These are phyloP conservation scores for Drosophila littoralis DNA, from an alignment of 1,140 invertebrate species.

Conservation along the genomic window DNA sequence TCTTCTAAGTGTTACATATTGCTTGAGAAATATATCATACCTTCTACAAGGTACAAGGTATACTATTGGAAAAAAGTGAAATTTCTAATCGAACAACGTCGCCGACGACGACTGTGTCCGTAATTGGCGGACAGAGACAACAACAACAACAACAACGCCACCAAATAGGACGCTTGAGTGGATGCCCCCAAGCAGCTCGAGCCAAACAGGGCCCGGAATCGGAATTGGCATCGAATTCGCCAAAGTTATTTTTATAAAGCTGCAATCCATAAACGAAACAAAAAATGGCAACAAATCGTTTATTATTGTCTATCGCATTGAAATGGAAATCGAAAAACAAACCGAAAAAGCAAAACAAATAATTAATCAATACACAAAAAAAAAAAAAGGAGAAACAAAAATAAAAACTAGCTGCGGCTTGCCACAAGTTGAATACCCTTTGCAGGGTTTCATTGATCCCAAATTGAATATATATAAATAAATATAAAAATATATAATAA, in stretches of 20 bases:
- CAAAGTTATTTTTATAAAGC: constrained; percentile 22
- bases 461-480: not conserved
- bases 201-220: constrained; percentile 6
- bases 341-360: constrained; percentile 45
- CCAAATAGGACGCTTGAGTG: constrained; percentile 66
- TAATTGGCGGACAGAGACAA: constrained; percentile 62
- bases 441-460: not conserved
- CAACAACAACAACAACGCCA: constrained; percentile 29
- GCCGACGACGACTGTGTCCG: constrained; percentile 42
- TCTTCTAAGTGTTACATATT: no score
- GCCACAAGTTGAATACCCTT: constrained; percentile 3
- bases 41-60: no score
- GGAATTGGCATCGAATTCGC: constrained; percentile 38
- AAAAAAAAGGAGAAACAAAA: constrained; percentile 26
- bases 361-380: constrained; percentile 44
- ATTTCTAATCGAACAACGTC: constrained; percentile 47
- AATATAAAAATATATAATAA: not conserved
- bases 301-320: constrained; percentile 50
- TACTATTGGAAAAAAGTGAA: constrained; percentile 49
- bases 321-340: constrained; percentile 65
- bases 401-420: not conserved
- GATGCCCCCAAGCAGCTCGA: constrained; percentile 25
- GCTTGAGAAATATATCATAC: no score
- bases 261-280: constrained; percentile 36
- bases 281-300: constrained; percentile 28